phyloP scores from a whole-genome alignment of 2,113 vertebrate genomes.

The Sebastes fasciatus region DNA sequence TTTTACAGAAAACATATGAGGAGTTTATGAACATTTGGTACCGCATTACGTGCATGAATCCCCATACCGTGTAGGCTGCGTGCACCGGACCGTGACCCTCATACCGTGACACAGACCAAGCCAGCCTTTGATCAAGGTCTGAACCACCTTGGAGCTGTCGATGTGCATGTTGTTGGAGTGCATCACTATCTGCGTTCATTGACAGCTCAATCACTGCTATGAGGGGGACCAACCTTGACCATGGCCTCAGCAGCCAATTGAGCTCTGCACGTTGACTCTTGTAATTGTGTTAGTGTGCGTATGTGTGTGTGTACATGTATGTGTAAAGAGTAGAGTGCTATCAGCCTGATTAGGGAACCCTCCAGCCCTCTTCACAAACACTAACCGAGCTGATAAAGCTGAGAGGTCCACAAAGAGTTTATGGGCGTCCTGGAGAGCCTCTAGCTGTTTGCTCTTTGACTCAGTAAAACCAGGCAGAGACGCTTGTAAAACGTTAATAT shows the following conservation, averaged over 20 bases:
- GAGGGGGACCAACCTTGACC: constrained; percentile 34
- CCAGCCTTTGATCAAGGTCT: not conserved
- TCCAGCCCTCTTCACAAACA: constrained; percentile 83
- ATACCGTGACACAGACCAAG: too few relatives aligned
- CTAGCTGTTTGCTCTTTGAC: constrained; percentile 70
- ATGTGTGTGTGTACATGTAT: constrained; percentile 18
- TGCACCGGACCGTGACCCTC: too few relatives aligned
- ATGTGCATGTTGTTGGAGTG: not conserved
- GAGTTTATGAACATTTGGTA: too few relatives aligned
- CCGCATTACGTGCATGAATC: too few relatives aligned
- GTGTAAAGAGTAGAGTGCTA: constrained; percentile 49
- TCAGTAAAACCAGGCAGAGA: constrained; percentile 41
- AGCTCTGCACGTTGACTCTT: constrained; percentile 32
- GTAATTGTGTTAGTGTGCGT: constrained; percentile 11
- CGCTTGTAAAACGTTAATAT: constrained; percentile 34
- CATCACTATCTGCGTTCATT: not conserved
- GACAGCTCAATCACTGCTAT: not conserved
- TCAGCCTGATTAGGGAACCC: constrained; percentile 68
- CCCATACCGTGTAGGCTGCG: not conserved
- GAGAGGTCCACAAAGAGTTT: constrained; percentile 68
- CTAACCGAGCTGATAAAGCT: constrained; percentile 70
- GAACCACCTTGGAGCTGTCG: not conserved
- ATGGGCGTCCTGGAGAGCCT: constrained; percentile 63
- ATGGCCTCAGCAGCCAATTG: constrained; percentile 34
- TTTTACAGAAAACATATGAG: too few relatives aligned